Percentiles rank a stretch among this genome's conserved stretches.
phyloP scores from a whole-genome alignment of 2,113 vertebrate species.

The Camelus bactrianus region DNA sequence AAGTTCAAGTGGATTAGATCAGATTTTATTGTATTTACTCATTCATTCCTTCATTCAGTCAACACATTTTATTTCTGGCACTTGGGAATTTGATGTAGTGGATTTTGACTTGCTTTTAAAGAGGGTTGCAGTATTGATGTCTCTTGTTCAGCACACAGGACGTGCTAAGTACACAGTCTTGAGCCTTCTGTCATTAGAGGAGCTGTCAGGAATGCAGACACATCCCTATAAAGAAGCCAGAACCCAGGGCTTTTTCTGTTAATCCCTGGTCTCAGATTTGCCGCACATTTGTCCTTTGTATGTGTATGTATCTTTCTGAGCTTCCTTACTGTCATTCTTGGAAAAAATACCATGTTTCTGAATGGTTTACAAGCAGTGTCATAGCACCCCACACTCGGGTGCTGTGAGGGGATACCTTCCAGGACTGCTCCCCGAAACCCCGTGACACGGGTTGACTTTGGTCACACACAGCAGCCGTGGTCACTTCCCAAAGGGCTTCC shows the following conservation, averaged over 20 bases:
- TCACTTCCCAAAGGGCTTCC: background rate
- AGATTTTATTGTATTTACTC: background rate
- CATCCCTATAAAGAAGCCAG: background rate
- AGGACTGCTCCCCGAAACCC: background rate
- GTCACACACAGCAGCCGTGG: background rate
- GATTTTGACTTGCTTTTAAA: background rate
- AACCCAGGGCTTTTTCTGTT: background rate
- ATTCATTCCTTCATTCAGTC: background rate
- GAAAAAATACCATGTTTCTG: background rate
- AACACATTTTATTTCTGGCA: conserved; percentile 27
- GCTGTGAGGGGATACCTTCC: background rate
- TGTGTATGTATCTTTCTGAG: background rate
- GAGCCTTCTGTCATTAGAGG: background rate
- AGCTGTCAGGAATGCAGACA: no score
- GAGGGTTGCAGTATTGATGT: background rate
- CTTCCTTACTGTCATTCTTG: background rate
- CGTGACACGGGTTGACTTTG: no score
- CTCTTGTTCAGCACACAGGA: background rate
- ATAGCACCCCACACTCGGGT: background rate
- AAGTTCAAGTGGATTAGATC: conserved; percentile 3
- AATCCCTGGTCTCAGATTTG: background rate
- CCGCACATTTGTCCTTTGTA: background rate
- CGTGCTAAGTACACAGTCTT: background rate
- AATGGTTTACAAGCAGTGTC: background rate
- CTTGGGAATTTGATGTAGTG: background rate